Base-by-base conservation (phyloP, 2,888 invertebrate species). In the Amiota minor region DNA sequence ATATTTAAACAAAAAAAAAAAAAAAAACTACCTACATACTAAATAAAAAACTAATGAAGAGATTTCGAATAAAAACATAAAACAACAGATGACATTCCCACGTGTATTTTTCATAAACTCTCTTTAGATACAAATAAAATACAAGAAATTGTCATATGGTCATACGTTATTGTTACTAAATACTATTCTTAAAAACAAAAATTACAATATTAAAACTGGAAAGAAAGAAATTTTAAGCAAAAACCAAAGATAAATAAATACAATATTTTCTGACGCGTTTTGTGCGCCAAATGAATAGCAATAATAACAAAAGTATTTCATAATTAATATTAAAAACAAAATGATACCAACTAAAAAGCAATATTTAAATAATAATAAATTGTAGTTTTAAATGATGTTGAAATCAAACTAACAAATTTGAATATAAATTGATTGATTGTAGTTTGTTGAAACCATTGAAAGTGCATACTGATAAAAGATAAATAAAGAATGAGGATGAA, bases 321-420 rank as follows among this genome's bases (percentile, higher is more conserved):
- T 74, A 75, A 74, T 71, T 72, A 72, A 71, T 72, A 70, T 71
- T 71, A 72, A 72, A 73, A 74, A 73, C 69, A 72, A 71, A 71
- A 49, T 72, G 55, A 72, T 23, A 47, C n/a, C n/a, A n/a, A n/a
- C n/a, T n/a, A n/a, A n/a, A 71, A 75, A 75, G 59, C 59, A 71
- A 67, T 16, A 12, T 16, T 67, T 70, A 35, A 35, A 6, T 23
- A 23, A 23, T 35, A 35, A 35, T 35, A 35, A 35, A 35, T 35
- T 35, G 35, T 35, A 35, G 65, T 62, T 73, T 53, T 50, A 23
- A 56, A 61, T 35, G 62, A 46, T 72, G 49, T 10, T 56, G 77
- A 65, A 35, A 18, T 16, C 74, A 62, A 72, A 49, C 35, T 18
- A 71, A 9, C 61, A 65, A 72, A 64, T 14, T 69, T 69, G 71